phyloP scores from a whole-genome alignment of 2,888 invertebrate genomes.

The Cenopis cana region DNA sequence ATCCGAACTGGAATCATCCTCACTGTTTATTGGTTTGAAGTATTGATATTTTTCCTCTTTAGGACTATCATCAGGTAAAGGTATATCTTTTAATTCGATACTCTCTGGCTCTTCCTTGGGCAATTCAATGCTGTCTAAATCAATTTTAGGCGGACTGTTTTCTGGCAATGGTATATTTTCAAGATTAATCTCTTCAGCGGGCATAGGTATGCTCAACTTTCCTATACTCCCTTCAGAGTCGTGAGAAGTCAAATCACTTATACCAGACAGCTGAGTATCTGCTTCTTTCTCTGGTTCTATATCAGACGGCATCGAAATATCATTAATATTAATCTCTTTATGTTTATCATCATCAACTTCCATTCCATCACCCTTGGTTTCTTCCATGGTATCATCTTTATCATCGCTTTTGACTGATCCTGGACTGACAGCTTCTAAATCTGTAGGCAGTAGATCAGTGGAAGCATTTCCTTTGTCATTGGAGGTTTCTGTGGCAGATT shows the following conservation, averaged over 20 bases:
- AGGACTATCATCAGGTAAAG: conserved; percentile 65
- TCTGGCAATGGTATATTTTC: conserved; percentile 66
- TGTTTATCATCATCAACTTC: conserved; percentile 59
- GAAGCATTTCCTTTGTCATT: conserved; percentile 69
- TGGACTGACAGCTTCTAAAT: conserved; percentile 93
- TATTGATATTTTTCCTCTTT: conserved; percentile 61
- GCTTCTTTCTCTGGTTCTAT: conserved; percentile 75
- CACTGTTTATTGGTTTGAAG: conserved; percentile 72
- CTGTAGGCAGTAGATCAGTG: conserved; percentile 89
- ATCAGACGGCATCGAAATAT: conserved; percentile 43
- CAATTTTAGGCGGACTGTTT: conserved; percentile 80
- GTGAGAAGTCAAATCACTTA: conserved; percentile 69
- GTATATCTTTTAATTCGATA: conserved; percentile 56
- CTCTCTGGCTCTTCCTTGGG: conserved; percentile 59
- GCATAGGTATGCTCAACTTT: conserved; percentile 66
- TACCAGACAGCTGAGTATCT: conserved; percentile 82
- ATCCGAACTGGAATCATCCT: conserved; percentile 75
- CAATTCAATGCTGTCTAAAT: conserved; percentile 69
- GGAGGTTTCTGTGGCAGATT: conserved; percentile 69
- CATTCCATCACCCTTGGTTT: conserved; percentile 46
- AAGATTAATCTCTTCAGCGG: conserved; percentile 69
- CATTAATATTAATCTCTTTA: conserved; percentile 34
- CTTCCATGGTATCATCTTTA: conserved; percentile 56
- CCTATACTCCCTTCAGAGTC: conserved; percentile 64
- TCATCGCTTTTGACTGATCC: conserved; percentile 88